phyloP scores from a whole-genome alignment of 2,888 invertebrate species.

The Platypus cylindrus region DNA sequence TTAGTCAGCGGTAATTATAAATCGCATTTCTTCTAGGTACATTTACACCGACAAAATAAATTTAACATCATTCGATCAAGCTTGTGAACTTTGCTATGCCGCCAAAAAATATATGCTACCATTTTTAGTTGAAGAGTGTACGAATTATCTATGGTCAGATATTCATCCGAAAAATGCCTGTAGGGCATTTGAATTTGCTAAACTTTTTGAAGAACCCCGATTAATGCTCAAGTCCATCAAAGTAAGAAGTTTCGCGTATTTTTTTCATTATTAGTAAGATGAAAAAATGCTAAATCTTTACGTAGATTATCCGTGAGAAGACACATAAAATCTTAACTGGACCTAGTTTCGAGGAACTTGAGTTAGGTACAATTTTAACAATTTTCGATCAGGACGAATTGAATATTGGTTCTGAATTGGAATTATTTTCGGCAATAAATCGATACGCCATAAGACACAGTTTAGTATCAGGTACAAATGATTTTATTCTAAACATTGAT shows the following conservation, averaged over 20 bases:
- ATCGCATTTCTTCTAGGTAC: conserved; percentile 46
- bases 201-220: conserved; percentile 69
- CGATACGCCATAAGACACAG: conserved; percentile 51
- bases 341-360: conserved; percentile 65
- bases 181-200: conserved; percentile 75
- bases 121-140: conserved; percentile 70
- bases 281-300: conserved; percentile 7
- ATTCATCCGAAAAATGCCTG: conserved; percentile 69
- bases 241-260: conserved; percentile 33
- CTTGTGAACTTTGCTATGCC: conserved; percentile 76
- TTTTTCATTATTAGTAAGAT: conserved; percentile 1
- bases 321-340: conserved; percentile 65
- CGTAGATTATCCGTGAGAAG: conserved; percentile 61
- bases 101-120: conserved; percentile 84
- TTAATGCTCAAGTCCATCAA: conserved; percentile 71
- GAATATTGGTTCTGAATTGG: conserved; percentile 61
- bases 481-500: too few relatives aligned
- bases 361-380: conserved; percentile 58
- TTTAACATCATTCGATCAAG: conserved; percentile 71
- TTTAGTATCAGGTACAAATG: conserved; percentile 38
- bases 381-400: conserved; percentile 64
- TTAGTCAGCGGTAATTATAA: conserved; percentile 1
- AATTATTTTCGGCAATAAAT: conserved; percentile 62
- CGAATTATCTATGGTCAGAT: conserved; percentile 72
- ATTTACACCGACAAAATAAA: conserved; percentile 74